Base-by-base conservation (phyloP, 2,888 invertebrate genomes). In the Salpingus planirostris region DNA sequence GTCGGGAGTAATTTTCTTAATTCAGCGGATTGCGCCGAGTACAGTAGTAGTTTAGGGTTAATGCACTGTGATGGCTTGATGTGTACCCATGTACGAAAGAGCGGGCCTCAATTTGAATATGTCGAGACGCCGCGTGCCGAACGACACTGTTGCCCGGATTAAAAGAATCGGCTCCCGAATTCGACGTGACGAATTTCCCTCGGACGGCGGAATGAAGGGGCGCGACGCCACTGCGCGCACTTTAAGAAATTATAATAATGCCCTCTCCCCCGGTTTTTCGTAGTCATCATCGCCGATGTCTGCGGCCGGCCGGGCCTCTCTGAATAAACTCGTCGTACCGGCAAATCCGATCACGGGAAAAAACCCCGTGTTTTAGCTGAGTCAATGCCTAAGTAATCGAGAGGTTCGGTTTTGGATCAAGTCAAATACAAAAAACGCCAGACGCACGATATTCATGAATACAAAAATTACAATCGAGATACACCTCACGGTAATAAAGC, bases 401-500 rank as follows among this genome's bases (percentile, higher is more conserved):
- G 51, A 50, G 52, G 40, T 50, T 55, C 47, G 47, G 49, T 55
- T 52, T 50, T 51, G 44, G 47, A 48, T 49, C 41, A 49, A 48
- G 47, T 44, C 47, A 53, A 55, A 54, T 49, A 54, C 44, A 55
- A 56, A 57, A 55, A 51, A 49, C 42, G 40, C 36, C 41, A 31
- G 41, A 50, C 46, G 46, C 39, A 44, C 47, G 47, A 49, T 50
- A 44, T 48, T 49, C 47, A 49, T 44, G 49, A 48, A 50, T 44
- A 53, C 44, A 49, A 50, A 54, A 40, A 44, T 32, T 31, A 40
- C 42, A 46, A 47, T 46, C 46, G 41, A 43, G 37, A 40, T 32
- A 47, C 39, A 52, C 43, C 47, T 51, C 47, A 45, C 47, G 50
- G 45, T 56, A 54, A 59, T 58, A 59, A 59, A 57, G 55, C 57